phyloP scores from a whole-genome alignment of 1,140 invertebrate species.

The Mycetomoellerius zeteki region DNA sequence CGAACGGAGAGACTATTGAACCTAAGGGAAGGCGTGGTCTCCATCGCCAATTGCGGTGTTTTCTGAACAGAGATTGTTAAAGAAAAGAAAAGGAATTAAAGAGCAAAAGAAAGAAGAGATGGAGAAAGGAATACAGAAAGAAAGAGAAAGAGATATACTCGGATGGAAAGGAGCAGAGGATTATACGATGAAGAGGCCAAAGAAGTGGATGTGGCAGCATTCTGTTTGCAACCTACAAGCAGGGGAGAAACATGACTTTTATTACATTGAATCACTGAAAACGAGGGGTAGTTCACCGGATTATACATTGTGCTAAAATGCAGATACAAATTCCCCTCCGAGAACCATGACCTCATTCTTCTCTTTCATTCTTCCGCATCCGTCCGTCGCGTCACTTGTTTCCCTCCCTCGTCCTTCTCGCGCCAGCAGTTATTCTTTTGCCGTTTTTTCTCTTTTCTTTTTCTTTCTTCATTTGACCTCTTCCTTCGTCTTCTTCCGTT shows the following conservation, averaged over 20 bases:
- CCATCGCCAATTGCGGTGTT: background rate
- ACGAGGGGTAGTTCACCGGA: constrained; percentile 32
- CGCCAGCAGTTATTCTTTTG: background rate
- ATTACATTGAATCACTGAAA: constrained; percentile 45
- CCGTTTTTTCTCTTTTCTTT: background rate
- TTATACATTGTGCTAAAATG: constrained; percentile 57
- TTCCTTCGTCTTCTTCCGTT: background rate
- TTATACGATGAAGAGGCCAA: background rate
- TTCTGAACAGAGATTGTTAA: background rate
- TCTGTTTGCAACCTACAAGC: constrained; percentile 6
- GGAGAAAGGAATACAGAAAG: background rate
- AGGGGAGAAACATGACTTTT: constrained; percentile 38
- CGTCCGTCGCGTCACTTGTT: background rate
- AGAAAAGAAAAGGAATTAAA: background rate
- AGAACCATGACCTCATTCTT: constrained; percentile 33
- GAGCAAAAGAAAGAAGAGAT: background rate
- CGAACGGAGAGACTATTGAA: constrained; percentile 49
- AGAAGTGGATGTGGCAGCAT: too few relatives aligned
- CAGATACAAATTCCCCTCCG: constrained; percentile 42
- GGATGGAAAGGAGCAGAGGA: background rate
- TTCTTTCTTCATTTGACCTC: background rate
- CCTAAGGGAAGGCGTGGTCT: constrained; percentile 51
- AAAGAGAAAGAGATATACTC: background rate
- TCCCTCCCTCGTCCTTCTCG: background rate
- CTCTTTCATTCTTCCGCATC: background rate